phyloP scores from a whole-genome alignment of 2,888 invertebrate genomes.

The Cryptocheilus praepositus region DNA sequence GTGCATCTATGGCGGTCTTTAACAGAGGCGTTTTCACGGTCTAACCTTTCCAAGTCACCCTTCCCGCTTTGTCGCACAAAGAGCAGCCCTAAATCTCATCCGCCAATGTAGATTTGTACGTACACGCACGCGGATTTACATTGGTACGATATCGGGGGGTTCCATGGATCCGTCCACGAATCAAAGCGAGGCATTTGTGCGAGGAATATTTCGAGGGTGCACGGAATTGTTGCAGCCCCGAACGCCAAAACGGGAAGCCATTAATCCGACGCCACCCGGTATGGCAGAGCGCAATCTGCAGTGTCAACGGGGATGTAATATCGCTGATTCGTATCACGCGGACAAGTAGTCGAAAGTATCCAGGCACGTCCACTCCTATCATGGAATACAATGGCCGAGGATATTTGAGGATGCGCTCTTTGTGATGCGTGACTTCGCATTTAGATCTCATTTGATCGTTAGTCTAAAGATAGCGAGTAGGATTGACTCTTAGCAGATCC shows the following conservation, averaged over 20 bases:
- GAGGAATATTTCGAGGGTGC: constrained; percentile 30
- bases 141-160: constrained; percentile 38
- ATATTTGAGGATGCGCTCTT: neutral
- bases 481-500: too few species aligned
- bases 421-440: neutral
- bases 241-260: constrained; percentile 30
- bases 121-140: constrained; percentile 43
- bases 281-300: constrained; percentile 42
- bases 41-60: constrained; percentile 9
- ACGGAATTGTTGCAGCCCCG: constrained; percentile 39
- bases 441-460: too few species aligned
- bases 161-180: constrained; percentile 38
- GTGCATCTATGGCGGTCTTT: too few species aligned
- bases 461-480: neutral
- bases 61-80: constrained; percentile 17
- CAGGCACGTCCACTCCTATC: constrained; percentile 6
- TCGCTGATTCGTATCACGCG: constrained; percentile 42
- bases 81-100: constrained; percentile 41
- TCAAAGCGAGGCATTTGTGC: constrained; percentile 36
- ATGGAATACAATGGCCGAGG: neutral
- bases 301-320: constrained; percentile 45
- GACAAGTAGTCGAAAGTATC: too few species aligned
- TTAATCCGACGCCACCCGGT: constrained; percentile 48
- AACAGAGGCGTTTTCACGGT: constrained; percentile 39
- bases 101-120: constrained; percentile 47